A percentile compares a stretch with the other conserved stretches of the same genome.
phyloP scores from a whole-genome alignment of 1,140 invertebrate species.

The Maniola jurtina region DNA sequence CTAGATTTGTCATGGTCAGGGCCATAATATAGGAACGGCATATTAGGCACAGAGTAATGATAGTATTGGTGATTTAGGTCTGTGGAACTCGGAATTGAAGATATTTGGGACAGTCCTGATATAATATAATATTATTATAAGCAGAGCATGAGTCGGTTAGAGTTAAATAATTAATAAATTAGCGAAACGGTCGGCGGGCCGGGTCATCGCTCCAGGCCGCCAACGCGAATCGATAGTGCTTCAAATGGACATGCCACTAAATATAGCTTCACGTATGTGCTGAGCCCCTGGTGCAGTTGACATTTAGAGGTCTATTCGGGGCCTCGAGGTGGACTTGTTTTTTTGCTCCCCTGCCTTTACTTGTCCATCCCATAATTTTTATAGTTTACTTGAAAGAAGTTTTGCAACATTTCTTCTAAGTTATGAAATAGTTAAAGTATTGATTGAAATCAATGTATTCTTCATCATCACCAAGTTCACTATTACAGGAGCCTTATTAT shows the following conservation, averaged over 20 bases:
- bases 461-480: no score
- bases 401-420: background rate
- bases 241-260: slow-evolving; percentile 69
- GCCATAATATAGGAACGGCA: no score
- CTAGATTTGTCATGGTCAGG: no score
- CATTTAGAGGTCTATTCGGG: slow-evolving; percentile 28
- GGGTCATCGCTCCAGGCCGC: slow-evolving; percentile 66
- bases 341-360: slow-evolving; percentile 4
- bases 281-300: slow-evolving; percentile 41
- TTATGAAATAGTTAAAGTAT: no score
- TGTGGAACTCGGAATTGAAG: background rate
- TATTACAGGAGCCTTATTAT: no score
- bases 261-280: slow-evolving; percentile 52
- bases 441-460: no score
- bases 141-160: slow-evolving; percentile 42
- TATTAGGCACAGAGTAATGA: no score
- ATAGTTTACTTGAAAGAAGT: background rate
- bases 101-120: background rate
- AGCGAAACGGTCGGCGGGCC: slow-evolving; percentile 59
- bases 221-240: slow-evolving; percentile 70
- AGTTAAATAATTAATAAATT: slow-evolving; percentile 75
- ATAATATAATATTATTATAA: background rate
- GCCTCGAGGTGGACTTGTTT: slow-evolving; percentile 12
- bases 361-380: background rate
- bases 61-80: no score